Evolutionary conservation across 2,797 vertebrate genomes (phyloP), one percentile per base, ranked within the genome.

Genomic region (Darevskia mixta): DNA sequence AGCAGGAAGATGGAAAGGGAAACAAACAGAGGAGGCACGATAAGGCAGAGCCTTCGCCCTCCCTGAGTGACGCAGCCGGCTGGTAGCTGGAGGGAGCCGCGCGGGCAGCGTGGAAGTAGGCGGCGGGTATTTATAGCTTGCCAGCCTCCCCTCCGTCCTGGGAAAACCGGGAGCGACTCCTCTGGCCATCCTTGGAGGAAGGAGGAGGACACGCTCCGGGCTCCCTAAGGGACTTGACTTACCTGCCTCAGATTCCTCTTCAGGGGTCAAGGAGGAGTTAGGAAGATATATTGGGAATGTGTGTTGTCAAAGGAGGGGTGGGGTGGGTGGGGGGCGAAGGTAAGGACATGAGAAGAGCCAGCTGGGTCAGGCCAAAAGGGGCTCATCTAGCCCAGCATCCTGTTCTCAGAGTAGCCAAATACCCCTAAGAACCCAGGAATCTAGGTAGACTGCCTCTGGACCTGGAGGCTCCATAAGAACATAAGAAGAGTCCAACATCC

Each of bases 1-100:
- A 85, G 88, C 82, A 85, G 88, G 88, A 89, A 89, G 88, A 86
- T 82, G 88, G 88, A 86, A 89, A 89, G 75, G 79, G 67, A 85
- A 89, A 69, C 71, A 89, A 67, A 76, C 71, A 81, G 69, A 38
- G 15, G n/a, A 55, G 67, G 41, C 71, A n/a, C 69, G 88, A 86
- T 77, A 86, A 77, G 78, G 69, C 25, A 3, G 1, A 0, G 29
- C 49, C 23, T 73, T 75, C 0, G 11, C 67, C 72, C 82, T 35
- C 77, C n/a, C 67, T 9, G 5, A n/a, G 25, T 88, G 87, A 88
- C 82, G 77, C 83, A 80, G 77, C 29, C 6, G 15, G 77, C 55
- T 75, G 83, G 82, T 9, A 45, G 76, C 49, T 5, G 49, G 27
- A 45, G 0, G n/a, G 41, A 43, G 64, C 61, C 1, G 32, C 20